These are phyloP conservation scores for Borostomias antarcticus DNA, from an alignment of 2,797 vertebrate genomes.

Conservation along the genomic window DNA sequence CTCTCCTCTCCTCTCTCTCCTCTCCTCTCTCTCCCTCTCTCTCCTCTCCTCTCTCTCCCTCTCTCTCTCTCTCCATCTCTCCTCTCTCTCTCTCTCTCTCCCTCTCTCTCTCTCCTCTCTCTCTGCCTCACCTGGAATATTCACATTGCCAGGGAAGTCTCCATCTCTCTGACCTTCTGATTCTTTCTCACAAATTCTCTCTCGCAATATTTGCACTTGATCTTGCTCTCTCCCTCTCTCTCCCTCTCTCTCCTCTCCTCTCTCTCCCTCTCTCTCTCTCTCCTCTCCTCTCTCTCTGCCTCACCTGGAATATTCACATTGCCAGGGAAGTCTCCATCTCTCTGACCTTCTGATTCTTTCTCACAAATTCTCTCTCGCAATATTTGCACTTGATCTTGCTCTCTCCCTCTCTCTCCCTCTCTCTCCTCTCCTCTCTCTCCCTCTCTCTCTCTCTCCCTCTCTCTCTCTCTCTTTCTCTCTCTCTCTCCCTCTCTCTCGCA, in stretches of 20 bases:
- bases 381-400: too few species aligned
- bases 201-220: too few species aligned
- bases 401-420: not conserved
- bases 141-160: conserved; percentile 18
- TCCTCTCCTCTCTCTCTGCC: not conserved
- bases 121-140: not conserved
- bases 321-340: conserved; percentile 21
- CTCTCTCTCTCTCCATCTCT: conserved; percentile 10
- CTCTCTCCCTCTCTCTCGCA: too few species aligned
- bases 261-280: not conserved
- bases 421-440: not conserved
- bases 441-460: not conserved
- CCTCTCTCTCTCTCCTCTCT: not conserved
- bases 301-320: conserved; percentile 5
- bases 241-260: not conserved
- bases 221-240: not conserved
- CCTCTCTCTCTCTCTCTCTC: not conserved
- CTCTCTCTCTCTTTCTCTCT: too few species aligned
- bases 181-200: too few species aligned
- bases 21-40: not conserved
- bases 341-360: too few species aligned
- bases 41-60: not conserved
- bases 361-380: too few species aligned
- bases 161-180: too few species aligned
- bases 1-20: not conserved